These are phyloP conservation scores for Philopotamus ludificatus DNA, from an alignment of 1,140 invertebrate genomes.

Conservation along the genomic window DNA sequence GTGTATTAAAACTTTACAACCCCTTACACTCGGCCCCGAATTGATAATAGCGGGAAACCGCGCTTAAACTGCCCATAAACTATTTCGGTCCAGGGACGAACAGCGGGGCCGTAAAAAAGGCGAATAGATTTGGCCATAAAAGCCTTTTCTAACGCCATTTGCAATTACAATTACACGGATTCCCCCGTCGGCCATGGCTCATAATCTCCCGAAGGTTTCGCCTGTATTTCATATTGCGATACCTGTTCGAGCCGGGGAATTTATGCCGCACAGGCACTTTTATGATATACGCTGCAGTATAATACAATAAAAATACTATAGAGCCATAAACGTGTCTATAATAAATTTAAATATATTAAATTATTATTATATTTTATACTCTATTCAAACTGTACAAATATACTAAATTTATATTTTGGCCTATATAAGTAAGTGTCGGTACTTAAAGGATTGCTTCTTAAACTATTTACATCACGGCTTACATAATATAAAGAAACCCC, in stretches of 20 bases:
- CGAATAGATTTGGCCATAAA: constrained; percentile 8
- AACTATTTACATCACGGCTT: too few relatives aligned
- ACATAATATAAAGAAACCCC: too few relatives aligned
- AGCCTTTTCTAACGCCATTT: constrained; percentile 4
- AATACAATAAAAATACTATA: constrained; percentile 1
- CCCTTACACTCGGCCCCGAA: too few relatives aligned
- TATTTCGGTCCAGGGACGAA: neutral
- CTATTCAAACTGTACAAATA: too few relatives aligned
- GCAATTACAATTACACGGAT: constrained; percentile 13
- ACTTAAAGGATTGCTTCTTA: too few relatives aligned
- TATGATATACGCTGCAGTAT: constrained; percentile 8
- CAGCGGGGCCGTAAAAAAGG: constrained; percentile 1
- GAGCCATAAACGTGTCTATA: too few relatives aligned
- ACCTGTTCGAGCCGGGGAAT: constrained; percentile 5
- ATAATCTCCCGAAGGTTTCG: constrained; percentile 11
- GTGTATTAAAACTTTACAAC: too few relatives aligned
- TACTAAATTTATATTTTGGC: too few relatives aligned
- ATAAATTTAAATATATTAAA: too few relatives aligned
- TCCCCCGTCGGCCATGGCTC: constrained; percentile 6
- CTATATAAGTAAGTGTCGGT: too few relatives aligned
- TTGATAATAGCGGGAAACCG: too few relatives aligned
- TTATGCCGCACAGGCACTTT: neutral
- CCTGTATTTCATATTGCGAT: constrained; percentile 11
- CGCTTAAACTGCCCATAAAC: neutral
- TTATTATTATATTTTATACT: too few relatives aligned